A percentile compares a stretch with the other conserved stretches of the same genome.
Conservation (phyloP, 2,113 vertebrate genomes). For the Etheostoma cragini region DNA sequence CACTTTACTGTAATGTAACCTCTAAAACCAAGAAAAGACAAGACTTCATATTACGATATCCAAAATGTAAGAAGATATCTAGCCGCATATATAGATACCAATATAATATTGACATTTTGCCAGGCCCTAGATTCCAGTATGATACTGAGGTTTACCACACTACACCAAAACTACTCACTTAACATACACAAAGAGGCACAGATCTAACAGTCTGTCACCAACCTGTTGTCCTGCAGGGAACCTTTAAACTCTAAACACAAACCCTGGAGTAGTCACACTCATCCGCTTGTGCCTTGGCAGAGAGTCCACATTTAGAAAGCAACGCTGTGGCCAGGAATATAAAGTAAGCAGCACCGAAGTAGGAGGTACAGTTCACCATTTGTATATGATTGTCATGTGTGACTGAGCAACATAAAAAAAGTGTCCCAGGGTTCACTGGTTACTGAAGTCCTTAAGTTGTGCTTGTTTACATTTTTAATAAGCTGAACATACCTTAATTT, state of each 20-base stretch:
- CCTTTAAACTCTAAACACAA: slow-evolving; percentile 40
- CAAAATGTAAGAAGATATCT: too few species aligned
- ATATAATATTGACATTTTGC: too few species aligned
- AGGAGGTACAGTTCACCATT: slow-evolving; percentile 35
- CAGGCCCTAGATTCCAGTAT: background rate
- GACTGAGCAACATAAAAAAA: slow-evolving; percentile 36
- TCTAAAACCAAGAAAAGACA: too few species aligned
- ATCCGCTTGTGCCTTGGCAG: slow-evolving; percentile 48
- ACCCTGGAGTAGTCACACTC: slow-evolving; percentile 26
- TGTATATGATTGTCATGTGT: slow-evolving; percentile 55
- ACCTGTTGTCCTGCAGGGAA: slow-evolving; percentile 42
- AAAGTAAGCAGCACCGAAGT: slow-evolving; percentile 39
- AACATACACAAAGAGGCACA: background rate
- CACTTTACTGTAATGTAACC: too few species aligned
- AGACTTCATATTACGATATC: too few species aligned
- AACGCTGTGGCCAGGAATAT: slow-evolving; percentile 53
- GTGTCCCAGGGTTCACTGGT: background rate
- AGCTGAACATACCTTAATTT: slow-evolving; percentile 52
- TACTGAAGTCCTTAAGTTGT: background rate
- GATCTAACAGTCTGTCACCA: slow-evolving; percentile 21
- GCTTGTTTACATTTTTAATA: slow-evolving; percentile 27
- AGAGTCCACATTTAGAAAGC: slow-evolving; percentile 72
- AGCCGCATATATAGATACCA: too few species aligned
- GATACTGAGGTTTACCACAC: background rate
- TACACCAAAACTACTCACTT: background rate